Percentiles rank a stretch among this genome's conserved stretches.
phyloP scores from a whole-genome alignment of 2,797 vertebrate genomes.

The Garrulus glandarius region DNA sequence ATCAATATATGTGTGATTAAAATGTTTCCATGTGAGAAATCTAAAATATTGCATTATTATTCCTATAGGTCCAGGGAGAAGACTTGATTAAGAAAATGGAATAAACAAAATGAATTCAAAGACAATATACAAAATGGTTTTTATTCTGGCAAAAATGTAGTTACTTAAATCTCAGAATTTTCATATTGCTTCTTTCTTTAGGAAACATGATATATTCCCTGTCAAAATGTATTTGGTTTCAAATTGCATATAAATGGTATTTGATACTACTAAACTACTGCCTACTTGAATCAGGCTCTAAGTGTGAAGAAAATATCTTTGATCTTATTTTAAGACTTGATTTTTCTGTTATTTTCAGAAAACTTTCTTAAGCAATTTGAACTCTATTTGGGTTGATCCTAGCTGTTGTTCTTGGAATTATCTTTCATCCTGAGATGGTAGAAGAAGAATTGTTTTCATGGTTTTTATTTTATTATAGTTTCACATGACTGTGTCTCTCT shows the following conservation, averaged over 20 bases:
- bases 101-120: neutral
- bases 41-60: neutral
- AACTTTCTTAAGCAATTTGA: neutral
- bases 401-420: neutral
- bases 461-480: neutral
- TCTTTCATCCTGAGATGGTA: neutral
- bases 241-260: neutral
- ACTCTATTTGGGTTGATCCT: neutral
- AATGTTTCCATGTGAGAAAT: neutral
- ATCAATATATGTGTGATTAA: neutral
- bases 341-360: neutral
- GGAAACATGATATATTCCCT: accelerated
- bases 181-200: neutral
- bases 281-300: neutral
- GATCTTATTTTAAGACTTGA: neutral
- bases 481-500: neutral
- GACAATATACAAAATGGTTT: neutral
- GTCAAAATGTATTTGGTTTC: neutral
- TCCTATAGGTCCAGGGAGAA: neutral
- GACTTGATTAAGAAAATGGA: neutral
- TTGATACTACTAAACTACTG: neutral
- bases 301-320: neutral
- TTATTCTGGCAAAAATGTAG: neutral
- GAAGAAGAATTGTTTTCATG: neutral
- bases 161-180: neutral